Evolutionary conservation across 2,888 invertebrate genomes (phyloP).

Genomic region (Drosophila atripex): DNA sequence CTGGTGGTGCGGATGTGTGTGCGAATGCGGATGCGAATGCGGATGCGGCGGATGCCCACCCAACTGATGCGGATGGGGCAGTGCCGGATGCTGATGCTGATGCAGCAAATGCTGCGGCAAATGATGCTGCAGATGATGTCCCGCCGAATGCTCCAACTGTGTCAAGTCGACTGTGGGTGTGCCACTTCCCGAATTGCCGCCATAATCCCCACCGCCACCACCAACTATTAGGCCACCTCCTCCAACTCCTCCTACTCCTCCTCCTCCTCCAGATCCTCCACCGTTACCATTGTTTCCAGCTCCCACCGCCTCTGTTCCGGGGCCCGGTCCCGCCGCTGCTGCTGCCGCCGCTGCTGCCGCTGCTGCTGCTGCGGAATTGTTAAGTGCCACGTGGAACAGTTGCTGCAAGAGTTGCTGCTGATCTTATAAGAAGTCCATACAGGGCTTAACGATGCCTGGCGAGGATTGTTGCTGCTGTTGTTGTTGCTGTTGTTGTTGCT

Average conservation of each 20-base stretch:
- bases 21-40: slow-evolving; percentile 32
- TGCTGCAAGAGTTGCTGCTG: slow-evolving; percentile 84
- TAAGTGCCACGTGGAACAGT: slow-evolving; percentile 82
- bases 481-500: slow-evolving; percentile 55
- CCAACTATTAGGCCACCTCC: slow-evolving; percentile 13
- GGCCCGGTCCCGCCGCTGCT: slow-evolving; percentile 26
- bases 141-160: slow-evolving; percentile 72
- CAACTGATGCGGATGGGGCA: slow-evolving; percentile 47
- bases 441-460: slow-evolving; percentile 83
- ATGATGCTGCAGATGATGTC: slow-evolving; percentile 34
- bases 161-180: slow-evolving; percentile 81
- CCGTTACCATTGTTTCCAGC: slow-evolving; percentile 7
- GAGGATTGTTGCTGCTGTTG: slow-evolving; percentile 82
- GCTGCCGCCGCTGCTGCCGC: slow-evolving; percentile 57
- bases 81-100: slow-evolving; percentile 40
- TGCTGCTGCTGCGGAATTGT: slow-evolving; percentile 75
- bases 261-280: slow-evolving; percentile 13
- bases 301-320: slow-evolving; percentile 13
- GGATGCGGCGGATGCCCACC: slow-evolving; percentile 31
- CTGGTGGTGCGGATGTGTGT: slow-evolving; percentile 54
- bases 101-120: slow-evolving; percentile 32
- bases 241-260: slow-evolving; percentile 12
- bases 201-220: slow-evolving; percentile 2
- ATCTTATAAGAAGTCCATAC: slow-evolving; percentile 84
- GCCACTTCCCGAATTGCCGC: slow-evolving; percentile 21